These are phyloP conservation scores for Ladona fulva DNA, from an alignment of 1,140 invertebrate species.

Conservation along the genomic window DNA sequence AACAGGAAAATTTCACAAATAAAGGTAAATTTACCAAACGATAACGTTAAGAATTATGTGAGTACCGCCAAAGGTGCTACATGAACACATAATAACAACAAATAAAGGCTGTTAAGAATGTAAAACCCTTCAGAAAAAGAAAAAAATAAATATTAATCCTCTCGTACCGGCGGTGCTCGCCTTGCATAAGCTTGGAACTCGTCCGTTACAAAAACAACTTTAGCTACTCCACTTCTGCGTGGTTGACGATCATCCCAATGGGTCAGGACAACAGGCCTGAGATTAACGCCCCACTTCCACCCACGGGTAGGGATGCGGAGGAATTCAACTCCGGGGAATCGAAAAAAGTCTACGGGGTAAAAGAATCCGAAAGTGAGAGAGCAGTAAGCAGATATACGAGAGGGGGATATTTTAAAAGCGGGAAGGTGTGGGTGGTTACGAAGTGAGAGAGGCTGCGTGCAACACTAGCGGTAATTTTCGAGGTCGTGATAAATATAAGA, in stretches of 20 bases:
- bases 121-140: too few relatives aligned
- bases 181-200: too few relatives aligned
- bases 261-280: not conserved
- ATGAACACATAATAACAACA: too few relatives aligned
- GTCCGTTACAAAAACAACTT: not conserved
- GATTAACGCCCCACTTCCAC: not conserved
- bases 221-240: not conserved
- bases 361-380: not conserved
- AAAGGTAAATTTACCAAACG: too few relatives aligned
- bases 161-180: too few relatives aligned
- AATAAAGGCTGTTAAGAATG: too few relatives aligned
- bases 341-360: not conserved
- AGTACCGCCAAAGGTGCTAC: too few relatives aligned
- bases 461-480: not conserved
- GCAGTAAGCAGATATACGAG: not conserved
- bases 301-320: not conserved
- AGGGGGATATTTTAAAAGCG: not conserved
- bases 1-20: too few relatives aligned
- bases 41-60: too few relatives aligned
- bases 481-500: not conserved
- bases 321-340: not conserved
- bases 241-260: not conserved
- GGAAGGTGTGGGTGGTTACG: not conserved
- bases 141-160: too few relatives aligned
- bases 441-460: not conserved